Percentiles rank a stretch among this genome's conserved stretches.
Evolutionary conservation across 2,888 invertebrate genomes (phyloP).

Genomic region (Caenorhabditis macrosperma): DNA sequence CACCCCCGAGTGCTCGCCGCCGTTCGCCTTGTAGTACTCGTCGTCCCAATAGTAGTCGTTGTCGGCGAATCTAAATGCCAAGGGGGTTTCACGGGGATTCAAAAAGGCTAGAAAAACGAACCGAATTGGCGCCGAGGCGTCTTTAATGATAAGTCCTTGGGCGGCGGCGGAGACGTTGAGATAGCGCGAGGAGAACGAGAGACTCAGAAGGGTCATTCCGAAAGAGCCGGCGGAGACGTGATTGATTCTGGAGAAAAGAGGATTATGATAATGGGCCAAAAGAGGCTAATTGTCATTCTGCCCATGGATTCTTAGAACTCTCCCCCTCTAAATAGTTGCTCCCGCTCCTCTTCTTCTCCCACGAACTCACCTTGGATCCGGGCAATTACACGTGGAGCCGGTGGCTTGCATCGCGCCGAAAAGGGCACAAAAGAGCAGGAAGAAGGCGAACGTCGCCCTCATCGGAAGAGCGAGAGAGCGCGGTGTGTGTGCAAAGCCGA

Average conservation of each 20-base stretch:
- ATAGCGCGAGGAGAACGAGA: conserved; percentile 14
- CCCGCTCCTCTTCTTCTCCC: too few relatives aligned
- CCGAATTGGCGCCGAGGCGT: conserved; percentile 20
- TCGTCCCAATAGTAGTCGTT: conserved; percentile 30
- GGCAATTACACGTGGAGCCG: background rate
- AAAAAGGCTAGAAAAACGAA: background rate
- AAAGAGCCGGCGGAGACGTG: conserved; percentile 21
- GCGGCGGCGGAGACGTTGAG: conserved; percentile 3
- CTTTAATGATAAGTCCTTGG: conserved; percentile 8
- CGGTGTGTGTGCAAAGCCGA: background rate
- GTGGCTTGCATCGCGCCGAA: background rate
- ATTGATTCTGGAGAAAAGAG: conserved; percentile 22
- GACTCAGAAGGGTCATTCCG: conserved; percentile 32
- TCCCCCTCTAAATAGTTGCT: too few relatives aligned
- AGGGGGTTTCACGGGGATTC: background rate
- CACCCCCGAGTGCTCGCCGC: background rate
- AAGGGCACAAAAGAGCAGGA: background rate
- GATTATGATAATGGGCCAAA: background rate
- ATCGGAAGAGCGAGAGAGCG: background rate
- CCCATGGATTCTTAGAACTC: too few relatives aligned
- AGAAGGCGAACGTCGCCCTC: background rate
- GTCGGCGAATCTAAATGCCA: background rate
- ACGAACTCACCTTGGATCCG: conserved; percentile 1
- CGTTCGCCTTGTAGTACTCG: conserved; percentile 1
- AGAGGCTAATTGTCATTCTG: too few relatives aligned